Evolutionary conservation across 1,140 invertebrate genomes (phyloP), one percentile per base, ranked within the genome.

Genomic region (Drosophila tristis): DNA sequence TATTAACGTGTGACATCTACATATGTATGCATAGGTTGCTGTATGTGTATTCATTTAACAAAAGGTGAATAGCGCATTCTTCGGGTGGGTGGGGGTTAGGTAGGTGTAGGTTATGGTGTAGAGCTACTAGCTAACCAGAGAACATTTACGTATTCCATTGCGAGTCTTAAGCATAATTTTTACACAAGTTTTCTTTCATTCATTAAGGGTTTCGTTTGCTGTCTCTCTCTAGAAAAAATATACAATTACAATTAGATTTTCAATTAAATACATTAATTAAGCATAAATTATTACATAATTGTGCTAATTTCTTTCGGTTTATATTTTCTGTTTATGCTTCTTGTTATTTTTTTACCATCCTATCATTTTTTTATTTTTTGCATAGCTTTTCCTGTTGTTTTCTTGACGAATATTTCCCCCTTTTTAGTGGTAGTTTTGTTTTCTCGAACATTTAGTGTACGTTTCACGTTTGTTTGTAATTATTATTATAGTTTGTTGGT

Each of bases 221-320:
- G 59, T 62, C 23, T 74, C 42, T 65, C 53, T 47, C 53, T 78
- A 65, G 44, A 65, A 58, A 77, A 80, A 80, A 80, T 87, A n/a
- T 86, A 81, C 81, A 87, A 15, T 73, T 80, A 76, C 23, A 74
- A 64, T 80, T 85, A 85, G 48, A 48, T 54, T 47, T 73, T 64
- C 61, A 77, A 78, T 85, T 78, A 86, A 81, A 81, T 81, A 78
- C 57, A 55, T 80, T 77, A 74, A 58, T 80, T 80, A 86, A 71
- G 81, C 82, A 78, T 86, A 86, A 81, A 87, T 86, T 86, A 85
- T 85, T 86, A 86, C 54, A 86, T 85, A 85, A 86, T 85, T 85
- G 81, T 80, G 81, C 81, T 85, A 85, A 86, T 80, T 86, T 73
- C 56, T 72, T 72, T 64, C 65, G 65, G 31, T 56, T 61, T 60